Base-by-base conservation (phyloP, 2,113 vertebrate species). In the Sarotherodon lohbergeri region DNA sequence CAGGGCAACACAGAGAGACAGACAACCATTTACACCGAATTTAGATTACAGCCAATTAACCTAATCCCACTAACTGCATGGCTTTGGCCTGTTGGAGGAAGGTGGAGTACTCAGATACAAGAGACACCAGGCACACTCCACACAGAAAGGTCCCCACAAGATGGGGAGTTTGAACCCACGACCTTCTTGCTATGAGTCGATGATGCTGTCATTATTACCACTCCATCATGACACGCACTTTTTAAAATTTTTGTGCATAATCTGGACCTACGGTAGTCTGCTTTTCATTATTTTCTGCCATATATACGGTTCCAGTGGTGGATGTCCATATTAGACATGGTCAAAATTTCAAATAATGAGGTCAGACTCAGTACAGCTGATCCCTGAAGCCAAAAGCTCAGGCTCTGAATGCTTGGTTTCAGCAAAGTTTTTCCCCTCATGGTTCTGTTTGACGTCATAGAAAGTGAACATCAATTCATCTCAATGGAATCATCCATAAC, bases 281-380 rank as follows among this genome's bases (percentile, higher is more conserved):
- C 16, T 19, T 63, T 4, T 66, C 61, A 36, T 2, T 66, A 66
- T 66, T 39, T n/a, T 66, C 61, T 66, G 4, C 12, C 12, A 66
- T n/a, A 7, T 13, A 0, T 0, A 39, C 2, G 6, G 10, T 22
- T 66, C 34, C 34, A 39, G 17, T 66, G 0, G 19, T 39, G 61
- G 34, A 66, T 7, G 19, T 39, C 0, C 34, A 39, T 66, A 39
- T 66, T 66, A 22, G 11, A 66, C 61, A 14, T 14, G 63, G 63
- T 41, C n/a, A 71, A 68, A 41, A 36, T 71, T 68, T 68, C n/a
- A 0, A 41, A 68, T 0, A 39, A 66, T n/a, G 61, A 66, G 32
- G 10, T 66, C 32, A 1, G 61, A 22, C 19, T 41, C 19, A 39
- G 22, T 27, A 27, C 11, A 56, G 61, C 34, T 66, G 61, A 66